phyloP scores from a whole-genome alignment of 1,140 invertebrate genomes.

The Hyposmocoma kahamanoa region DNA sequence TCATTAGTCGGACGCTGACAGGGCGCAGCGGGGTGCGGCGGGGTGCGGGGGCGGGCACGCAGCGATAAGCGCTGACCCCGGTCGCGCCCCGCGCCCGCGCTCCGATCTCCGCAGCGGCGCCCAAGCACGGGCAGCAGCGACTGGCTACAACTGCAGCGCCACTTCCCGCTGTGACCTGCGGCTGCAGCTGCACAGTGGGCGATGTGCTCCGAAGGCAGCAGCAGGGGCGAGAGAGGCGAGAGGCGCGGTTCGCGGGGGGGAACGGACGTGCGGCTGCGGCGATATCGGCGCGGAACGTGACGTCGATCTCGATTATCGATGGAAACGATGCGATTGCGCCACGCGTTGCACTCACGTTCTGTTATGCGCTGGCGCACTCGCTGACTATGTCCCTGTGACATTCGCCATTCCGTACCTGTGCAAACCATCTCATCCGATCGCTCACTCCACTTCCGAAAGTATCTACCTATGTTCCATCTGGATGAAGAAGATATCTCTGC shows the following conservation, averaged over 20 bases:
- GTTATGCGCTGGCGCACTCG: not conserved
- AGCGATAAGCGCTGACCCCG: constrained; percentile 31
- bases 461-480: too few relatives aligned
- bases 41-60: constrained; percentile 13
- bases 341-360: not conserved
- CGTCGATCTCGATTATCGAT: not conserved
- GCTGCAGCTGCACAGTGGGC: not conserved
- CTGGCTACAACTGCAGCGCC: constrained; percentile 5
- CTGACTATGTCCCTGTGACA: not conserved
- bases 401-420: not conserved
- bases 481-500: too few relatives aligned
- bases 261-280: not conserved
- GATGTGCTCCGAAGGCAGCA: not conserved
- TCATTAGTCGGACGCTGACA: too few relatives aligned
- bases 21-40: constrained; percentile 11
- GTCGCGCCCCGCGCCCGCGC: constrained; percentile 10
- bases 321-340: not conserved
- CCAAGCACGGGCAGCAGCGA: constrained; percentile 7
- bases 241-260: not conserved
- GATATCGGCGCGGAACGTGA: constrained; percentile 2
- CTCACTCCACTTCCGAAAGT: not conserved
- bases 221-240: not conserved
- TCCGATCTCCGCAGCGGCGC: constrained; percentile 9
- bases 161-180: constrained; percentile 3
- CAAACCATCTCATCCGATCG: not conserved